Percentiles rank a stretch among this genome's conserved stretches.
Conservation (phyloP, 2,113 vertebrate species). For the Triplophysa dalaica region DNA sequence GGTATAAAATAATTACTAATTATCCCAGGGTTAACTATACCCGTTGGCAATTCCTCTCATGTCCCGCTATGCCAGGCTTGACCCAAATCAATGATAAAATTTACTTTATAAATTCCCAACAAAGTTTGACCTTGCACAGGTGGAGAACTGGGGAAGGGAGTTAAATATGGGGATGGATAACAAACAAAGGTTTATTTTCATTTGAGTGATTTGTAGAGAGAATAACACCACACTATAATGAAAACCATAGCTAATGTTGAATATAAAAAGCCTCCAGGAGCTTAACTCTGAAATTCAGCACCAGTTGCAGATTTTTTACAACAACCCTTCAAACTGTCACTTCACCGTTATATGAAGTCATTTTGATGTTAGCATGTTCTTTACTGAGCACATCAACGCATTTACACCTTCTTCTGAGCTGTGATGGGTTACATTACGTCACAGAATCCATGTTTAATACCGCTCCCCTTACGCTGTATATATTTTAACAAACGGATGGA, state of each 20-base stretch:
- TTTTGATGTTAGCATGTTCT: slow-evolving; percentile 38
- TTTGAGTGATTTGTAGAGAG: background rate
- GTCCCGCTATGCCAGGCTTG: slow-evolving; percentile 49
- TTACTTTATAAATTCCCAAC: slow-evolving; percentile 38
- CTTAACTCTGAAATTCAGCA: slow-evolving; percentile 33
- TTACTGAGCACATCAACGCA: slow-evolving; percentile 28
- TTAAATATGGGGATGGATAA: background rate
- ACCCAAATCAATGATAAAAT: slow-evolving; percentile 58
- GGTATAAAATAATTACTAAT: slow-evolving; percentile 59
- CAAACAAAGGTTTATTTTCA: background rate
- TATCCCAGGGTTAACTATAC: slow-evolving; percentile 59
- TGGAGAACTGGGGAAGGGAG: background rate
- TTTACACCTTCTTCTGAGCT: slow-evolving; percentile 32
- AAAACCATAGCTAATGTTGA: slow-evolving; percentile 28
- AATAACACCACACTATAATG: background rate
- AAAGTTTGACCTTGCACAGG: slow-evolving; percentile 36
- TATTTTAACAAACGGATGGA: slow-evolving; percentile 30
- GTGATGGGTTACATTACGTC: slow-evolving; percentile 30
- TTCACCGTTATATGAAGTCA: slow-evolving; percentile 20
- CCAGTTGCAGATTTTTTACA: slow-evolving; percentile 29
- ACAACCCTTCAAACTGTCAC: slow-evolving; percentile 30
- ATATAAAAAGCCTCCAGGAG: background rate
- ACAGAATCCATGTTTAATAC: slow-evolving; percentile 27
- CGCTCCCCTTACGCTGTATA: slow-evolving; percentile 10
- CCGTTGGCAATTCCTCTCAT: slow-evolving; percentile 49